Percentiles rank a stretch among this genome's conserved stretches.
phyloP scores from a whole-genome alignment of 53 echinoderm and acorn worm genomes.

The Pentamera pediparva region DNA sequence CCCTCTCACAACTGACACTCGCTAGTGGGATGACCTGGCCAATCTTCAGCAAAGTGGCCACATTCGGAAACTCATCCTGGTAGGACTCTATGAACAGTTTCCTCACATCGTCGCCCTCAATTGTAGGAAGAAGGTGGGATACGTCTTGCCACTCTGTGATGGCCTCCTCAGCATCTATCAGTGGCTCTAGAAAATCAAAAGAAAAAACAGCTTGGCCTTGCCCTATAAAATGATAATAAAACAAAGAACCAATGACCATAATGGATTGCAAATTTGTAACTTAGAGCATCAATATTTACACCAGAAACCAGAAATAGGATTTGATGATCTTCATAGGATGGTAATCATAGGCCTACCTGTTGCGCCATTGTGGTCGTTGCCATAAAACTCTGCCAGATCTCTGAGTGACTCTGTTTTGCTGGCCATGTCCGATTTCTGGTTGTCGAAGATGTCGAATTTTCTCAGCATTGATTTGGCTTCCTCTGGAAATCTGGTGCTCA shows the following conservation, averaged over 20 bases:
- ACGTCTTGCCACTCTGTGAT: not conserved
- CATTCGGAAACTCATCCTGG: not conserved
- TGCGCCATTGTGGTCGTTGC: not conserved
- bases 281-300: no score
- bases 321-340: no score
- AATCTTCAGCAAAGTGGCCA: not conserved
- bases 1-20: not conserved
- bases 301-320: no score
- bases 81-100: not conserved
- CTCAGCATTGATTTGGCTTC: no score
- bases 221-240: no score
- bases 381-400: not conserved
- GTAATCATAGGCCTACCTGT: not conserved
- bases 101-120: not conserved
- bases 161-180: not conserved
- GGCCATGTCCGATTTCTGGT: not conserved
- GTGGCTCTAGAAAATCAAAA: not conserved
- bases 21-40: not conserved
- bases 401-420: not conserved
- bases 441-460: no score
- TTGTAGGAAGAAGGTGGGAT: not conserved
- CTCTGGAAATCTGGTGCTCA: not conserved
- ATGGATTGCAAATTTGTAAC: no score
- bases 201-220: no score
- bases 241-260: no score